Conservation (phyloP, 2,888 invertebrate species). For the Sipunculus nudus region DNA sequence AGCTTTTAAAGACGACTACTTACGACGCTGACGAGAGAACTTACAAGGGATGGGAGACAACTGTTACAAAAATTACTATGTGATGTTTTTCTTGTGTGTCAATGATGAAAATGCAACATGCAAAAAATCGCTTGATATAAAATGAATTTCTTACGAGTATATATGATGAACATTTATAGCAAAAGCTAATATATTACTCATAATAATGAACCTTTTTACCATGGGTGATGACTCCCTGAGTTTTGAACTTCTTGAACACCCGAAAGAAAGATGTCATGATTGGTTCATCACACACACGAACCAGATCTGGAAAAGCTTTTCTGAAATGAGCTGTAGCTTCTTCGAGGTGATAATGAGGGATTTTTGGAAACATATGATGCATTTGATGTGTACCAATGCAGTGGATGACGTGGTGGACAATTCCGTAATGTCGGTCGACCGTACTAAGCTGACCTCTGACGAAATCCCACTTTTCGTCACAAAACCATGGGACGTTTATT, state of each 20-base stretch:
- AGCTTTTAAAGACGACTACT: too few relatives aligned
- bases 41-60: too few relatives aligned
- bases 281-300: conserved; percentile 49
- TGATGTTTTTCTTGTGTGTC: too few relatives aligned
- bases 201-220: too few relatives aligned
- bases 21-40: too few relatives aligned
- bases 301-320: conserved; percentile 51
- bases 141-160: too few relatives aligned
- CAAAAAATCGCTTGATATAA: too few relatives aligned
- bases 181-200: too few relatives aligned
- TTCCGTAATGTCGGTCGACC: conserved; percentile 61
- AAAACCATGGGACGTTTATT: conserved; percentile 59
- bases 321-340: conserved; percentile 58
- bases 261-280: conserved; percentile 53
- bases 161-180: too few relatives aligned
- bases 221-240: conserved; percentile 31
- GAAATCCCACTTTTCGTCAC: conserved; percentile 54
- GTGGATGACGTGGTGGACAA: conserved; percentile 58
- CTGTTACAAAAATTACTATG: too few relatives aligned
- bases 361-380: conserved; percentile 60
- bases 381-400: conserved; percentile 60
- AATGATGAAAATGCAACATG: too few relatives aligned
- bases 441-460: conserved; percentile 63
- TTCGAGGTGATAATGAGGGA: conserved; percentile 62
- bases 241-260: conserved; percentile 53